Evolutionary conservation across 2,113 vertebrate species (phyloP), one percentile per base, ranked within the genome.

Genomic region (Cathartes aura): DNA sequence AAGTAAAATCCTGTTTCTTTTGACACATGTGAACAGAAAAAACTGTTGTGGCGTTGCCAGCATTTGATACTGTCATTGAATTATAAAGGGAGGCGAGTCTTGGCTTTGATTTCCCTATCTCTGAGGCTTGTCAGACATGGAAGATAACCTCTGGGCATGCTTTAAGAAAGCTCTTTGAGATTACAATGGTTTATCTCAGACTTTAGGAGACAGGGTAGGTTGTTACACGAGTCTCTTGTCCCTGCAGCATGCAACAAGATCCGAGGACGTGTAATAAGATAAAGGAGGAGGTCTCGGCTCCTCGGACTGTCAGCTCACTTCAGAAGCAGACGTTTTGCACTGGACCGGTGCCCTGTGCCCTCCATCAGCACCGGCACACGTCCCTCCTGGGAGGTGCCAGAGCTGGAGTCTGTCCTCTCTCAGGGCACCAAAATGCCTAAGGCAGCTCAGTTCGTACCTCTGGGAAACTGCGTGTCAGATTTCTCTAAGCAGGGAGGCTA

Each of bases 21-120:
- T 42, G 27, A 53, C 34, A 9, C 12, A 6, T 84, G 34, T 6
- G 32, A 96, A 48, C 19, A 82, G 55, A 58, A 66, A 50, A 70
- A 12, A 40, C 2, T 17, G 30, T 43, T 2, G 75, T 97, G 92
- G 79, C 47, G 9, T 92, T 97, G 97, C 97, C 96, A 97, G 98
- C 97, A 96, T 98, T 97, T 71, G 84, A 11, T 38, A 22, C 84
- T 72, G 70, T 32, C 48, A 12, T 18, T n/a, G 89, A 43, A 21
- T 56, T 59, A 23, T 4, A 42, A 36, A 64, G 32, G 23, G 67
- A 85, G 20, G 52, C 40, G 34, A 62, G 52, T 8, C 72, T 67
- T 78, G 56, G 27, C 89, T 96, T 92, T 75, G 91, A 82, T 96
- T 96, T 96, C 43, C 11, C 24, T 32, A 19, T 60, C 58, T 48